Conservation (phyloP, 2,113 vertebrate species). For the Tachycineta bicolor region DNA sequence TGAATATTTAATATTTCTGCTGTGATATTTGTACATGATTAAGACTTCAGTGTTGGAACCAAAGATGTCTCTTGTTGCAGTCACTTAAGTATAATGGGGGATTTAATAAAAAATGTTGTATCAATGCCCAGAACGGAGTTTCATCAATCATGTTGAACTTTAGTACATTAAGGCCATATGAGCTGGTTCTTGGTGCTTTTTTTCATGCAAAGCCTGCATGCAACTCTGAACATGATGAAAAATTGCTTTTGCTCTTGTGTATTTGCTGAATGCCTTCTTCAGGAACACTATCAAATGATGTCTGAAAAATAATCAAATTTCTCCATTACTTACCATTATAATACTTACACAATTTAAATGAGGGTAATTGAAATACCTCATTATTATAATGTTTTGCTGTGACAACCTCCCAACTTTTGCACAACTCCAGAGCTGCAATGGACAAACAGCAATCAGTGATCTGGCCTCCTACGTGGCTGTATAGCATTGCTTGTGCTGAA, state of each 20-base stretch:
- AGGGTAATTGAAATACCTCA: background rate
- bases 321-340: background rate
- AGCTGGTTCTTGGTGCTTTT: background rate
- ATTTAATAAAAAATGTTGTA: background rate
- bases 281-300: background rate
- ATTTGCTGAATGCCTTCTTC: background rate
- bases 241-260: rapidly evolving
- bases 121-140: background rate
- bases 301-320: background rate
- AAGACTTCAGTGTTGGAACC: background rate
- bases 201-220: background rate
- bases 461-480: background rate
- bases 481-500: background rate
- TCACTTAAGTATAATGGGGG: background rate
- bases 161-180: background rate
- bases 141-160: background rate
- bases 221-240: background rate
- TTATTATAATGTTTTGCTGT: background rate
- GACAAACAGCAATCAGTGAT: background rate
- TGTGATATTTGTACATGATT: background rate
- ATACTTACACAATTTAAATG: background rate
- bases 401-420: background rate
- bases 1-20: background rate
- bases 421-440: background rate
- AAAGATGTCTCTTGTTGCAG: background rate